These are phyloP conservation scores for Trachelus tabidus DNA, from an alignment of 2,888 invertebrate species.

Conservation along the genomic window DNA sequence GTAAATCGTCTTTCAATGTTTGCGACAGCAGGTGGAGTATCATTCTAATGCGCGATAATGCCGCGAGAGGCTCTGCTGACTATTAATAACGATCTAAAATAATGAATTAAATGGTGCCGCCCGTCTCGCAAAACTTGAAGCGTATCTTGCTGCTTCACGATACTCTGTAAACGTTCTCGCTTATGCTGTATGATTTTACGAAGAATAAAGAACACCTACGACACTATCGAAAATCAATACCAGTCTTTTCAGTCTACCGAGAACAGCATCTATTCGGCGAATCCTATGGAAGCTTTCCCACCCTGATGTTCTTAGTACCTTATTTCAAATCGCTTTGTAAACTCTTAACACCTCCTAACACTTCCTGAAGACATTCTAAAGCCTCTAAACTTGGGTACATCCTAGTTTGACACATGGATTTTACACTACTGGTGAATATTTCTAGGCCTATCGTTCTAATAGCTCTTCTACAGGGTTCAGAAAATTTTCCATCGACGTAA, in stretches of 20 bases:
- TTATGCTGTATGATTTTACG: slow-evolving; percentile 60
- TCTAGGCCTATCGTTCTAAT: neutral
- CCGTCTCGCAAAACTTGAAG: slow-evolving; percentile 32
- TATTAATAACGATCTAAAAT: neutral
- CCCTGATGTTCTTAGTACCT: neutral
- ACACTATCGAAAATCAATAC: slow-evolving; percentile 6
- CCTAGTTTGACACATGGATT: neutral
- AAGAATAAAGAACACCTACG: slow-evolving; percentile 50
- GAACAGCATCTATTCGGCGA: neutral
- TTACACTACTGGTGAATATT: neutral
- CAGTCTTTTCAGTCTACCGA: neutral
- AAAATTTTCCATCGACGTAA: neutral
- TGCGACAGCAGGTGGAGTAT: slow-evolving; percentile 18
- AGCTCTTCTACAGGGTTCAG: neutral
- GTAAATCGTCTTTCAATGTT: slow-evolving; percentile 9
- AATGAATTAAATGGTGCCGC: slow-evolving; percentile 20
- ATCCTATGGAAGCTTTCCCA: neutral
- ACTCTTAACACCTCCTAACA: neutral
- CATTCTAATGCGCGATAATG: slow-evolving; percentile 11
- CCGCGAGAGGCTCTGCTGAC: slow-evolving; percentile 4
- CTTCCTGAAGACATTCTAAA: neutral
- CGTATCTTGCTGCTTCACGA: slow-evolving; percentile 44
- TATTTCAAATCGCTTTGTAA: neutral
- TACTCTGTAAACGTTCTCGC: slow-evolving; percentile 48
- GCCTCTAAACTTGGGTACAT: neutral